Percentiles rank a stretch among this genome's conserved stretches.
Conservation (phyloP, 2,888 invertebrate genomes). For the Catotricha subobsoleta region DNA sequence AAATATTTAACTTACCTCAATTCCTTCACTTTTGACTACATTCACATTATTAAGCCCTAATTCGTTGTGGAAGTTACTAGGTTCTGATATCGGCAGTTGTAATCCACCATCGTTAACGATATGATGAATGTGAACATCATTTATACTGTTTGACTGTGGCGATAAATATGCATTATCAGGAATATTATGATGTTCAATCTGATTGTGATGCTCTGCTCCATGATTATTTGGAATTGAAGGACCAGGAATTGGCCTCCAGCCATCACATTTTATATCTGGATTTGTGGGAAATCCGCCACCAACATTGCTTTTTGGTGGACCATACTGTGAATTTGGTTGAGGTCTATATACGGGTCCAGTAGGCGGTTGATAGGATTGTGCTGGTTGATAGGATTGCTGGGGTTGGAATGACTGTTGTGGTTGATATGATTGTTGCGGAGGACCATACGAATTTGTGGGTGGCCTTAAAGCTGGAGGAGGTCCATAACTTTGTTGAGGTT, state of each 20-base stretch:
- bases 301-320: constrained; percentile 18
- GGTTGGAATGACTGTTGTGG: constrained; percentile 16
- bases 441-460: constrained; percentile 29
- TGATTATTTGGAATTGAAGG: constrained; percentile 24
- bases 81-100: constrained; percentile 10
- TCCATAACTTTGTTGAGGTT: constrained; percentile 21
- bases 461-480: constrained; percentile 25
- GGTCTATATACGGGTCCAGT: constrained; percentile 17
- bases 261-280: constrained; percentile 43
- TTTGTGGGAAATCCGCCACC: constrained; percentile 13
- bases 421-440: constrained; percentile 26
- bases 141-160: constrained; percentile 1
- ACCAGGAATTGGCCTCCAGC: constrained; percentile 73
- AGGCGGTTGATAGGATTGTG: constrained; percentile 21
- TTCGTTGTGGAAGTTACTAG: constrained; percentile 12
- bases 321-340: constrained; percentile 27
- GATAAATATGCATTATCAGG: constrained; percentile 6
- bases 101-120: neutral
- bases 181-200: neutral
- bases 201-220: neutral
- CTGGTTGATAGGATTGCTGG: constrained; percentile 10
- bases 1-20: constrained; percentile 13
- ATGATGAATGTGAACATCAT: neutral
- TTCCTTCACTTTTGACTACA: constrained; percentile 9
- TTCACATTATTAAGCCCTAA: constrained; percentile 11